Evolutionary conservation across 1,140 invertebrate genomes (phyloP).

Genomic region (Branchinecta lindahli): DNA sequence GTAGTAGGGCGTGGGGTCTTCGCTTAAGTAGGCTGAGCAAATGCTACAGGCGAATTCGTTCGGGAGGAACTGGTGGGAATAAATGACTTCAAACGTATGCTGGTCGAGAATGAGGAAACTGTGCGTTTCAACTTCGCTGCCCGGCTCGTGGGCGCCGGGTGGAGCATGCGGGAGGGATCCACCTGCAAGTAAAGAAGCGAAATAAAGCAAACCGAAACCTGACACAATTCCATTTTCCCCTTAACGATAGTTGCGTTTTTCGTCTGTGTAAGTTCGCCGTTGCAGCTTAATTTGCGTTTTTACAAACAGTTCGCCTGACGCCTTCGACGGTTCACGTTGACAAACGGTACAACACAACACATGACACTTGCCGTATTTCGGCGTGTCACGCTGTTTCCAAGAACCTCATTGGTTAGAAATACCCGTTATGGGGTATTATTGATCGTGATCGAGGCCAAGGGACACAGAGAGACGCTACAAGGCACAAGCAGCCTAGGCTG

Average conservation of each 20-base stretch:
- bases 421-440: no score
- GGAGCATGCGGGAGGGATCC: neutral
- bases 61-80: constrained; percentile 74
- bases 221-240: constrained; percentile 18
- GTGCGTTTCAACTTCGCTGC: constrained; percentile 78
- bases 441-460: no score
- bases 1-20: constrained; percentile 75
- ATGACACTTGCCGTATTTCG: no score
- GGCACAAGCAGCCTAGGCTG: no score
- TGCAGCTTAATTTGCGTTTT: no score
- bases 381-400: no score
- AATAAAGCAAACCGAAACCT: neutral
- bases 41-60: constrained; percentile 78
- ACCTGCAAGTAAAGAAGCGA: constrained; percentile 17
- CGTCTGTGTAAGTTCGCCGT: no score
- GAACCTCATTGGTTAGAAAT: no score
- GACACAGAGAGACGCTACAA: no score
- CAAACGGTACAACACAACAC: no score
- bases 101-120: constrained; percentile 88
- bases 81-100: constrained; percentile 88
- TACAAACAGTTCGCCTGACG: no score
- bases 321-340: no score
- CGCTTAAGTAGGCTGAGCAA: constrained; percentile 74
- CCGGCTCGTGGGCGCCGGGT: constrained; percentile 37
- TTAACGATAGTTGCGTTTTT: neutral